Evolutionary conservation across 1,140 invertebrate species (phyloP).

Genomic region (Agraylea sexmaculata): DNA sequence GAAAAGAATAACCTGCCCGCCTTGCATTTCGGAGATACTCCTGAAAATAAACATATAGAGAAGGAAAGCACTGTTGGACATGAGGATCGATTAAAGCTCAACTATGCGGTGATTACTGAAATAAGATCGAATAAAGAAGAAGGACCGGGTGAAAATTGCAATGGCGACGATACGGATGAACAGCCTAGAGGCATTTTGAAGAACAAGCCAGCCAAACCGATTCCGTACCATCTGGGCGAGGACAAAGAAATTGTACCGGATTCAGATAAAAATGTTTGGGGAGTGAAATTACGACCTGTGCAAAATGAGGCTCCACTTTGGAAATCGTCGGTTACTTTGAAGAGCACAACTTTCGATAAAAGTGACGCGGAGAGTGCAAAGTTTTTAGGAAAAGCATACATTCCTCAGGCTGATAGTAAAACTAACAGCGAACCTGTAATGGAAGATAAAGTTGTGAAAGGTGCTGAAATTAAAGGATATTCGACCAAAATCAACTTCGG

Average conservation of each 20-base stretch:
- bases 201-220: slow-evolving; percentile 56
- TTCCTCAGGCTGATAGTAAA: slow-evolving; percentile 24
- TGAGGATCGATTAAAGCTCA: slow-evolving; percentile 15
- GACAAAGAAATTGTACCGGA: slow-evolving; percentile 37
- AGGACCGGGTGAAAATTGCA: slow-evolving; percentile 7
- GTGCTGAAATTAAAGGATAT: slow-evolving; percentile 30
- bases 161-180: slow-evolving; percentile 31
- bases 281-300: slow-evolving; percentile 31
- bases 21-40: slow-evolving; percentile 41
- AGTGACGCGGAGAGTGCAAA: slow-evolving; percentile 3
- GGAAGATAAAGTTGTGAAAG: slow-evolving; percentile 17
- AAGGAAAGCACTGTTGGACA: slow-evolving; percentile 2
- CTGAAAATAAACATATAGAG: slow-evolving; percentile 33
- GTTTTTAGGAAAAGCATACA: slow-evolving; percentile 33
- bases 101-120: slow-evolving; percentile 19
- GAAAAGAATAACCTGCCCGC: slow-evolving; percentile 33
- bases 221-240: slow-evolving; percentile 54
- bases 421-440: slow-evolving; percentile 26
- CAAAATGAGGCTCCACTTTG: slow-evolving; percentile 26
- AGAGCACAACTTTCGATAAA: slow-evolving; percentile 19
- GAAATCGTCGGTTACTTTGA: slow-evolving; percentile 32
- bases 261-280: slow-evolving; percentile 34
- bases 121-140: slow-evolving; percentile 16
- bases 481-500: slow-evolving; percentile 46
- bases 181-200: slow-evolving; percentile 56